phyloP scores from a whole-genome alignment of 2,797 vertebrate species.

The Salmo trutta region DNA sequence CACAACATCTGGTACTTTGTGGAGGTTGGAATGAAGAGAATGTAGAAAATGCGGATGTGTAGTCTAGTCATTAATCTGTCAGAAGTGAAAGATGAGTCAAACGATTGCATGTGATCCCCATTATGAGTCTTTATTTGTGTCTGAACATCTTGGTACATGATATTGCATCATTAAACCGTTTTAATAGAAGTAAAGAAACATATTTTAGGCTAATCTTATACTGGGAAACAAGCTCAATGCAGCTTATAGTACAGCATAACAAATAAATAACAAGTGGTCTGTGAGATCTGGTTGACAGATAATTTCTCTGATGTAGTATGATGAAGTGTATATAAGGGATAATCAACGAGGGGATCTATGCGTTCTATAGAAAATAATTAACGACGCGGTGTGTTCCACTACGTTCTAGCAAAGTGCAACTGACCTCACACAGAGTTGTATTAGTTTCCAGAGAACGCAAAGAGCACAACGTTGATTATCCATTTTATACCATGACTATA shows the following conservation, averaged over 20 bases:
- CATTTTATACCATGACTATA: no score
- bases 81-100: constrained; percentile 3
- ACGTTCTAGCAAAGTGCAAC: no score
- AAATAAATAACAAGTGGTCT: no score
- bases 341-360: no score
- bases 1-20: not conserved
- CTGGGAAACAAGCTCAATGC: no score
- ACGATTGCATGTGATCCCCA: not conserved
- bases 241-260: no score
- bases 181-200: not conserved
- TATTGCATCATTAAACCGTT: not conserved
- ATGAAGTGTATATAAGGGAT: not conserved
- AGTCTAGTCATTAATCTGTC: not conserved
- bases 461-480: no score
- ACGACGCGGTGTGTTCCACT: no score
- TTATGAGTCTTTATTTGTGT: not conserved
- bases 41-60: not conserved
- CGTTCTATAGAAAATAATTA: no score
- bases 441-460: no score
- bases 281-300: no score
- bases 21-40: not conserved
- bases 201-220: not conserved
- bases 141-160: not conserved
- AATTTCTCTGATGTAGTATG: not conserved
- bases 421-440: no score